These are phyloP conservation scores for Rhinella marina DNA, from an alignment of 2,797 vertebrate species.

Conservation along the genomic window DNA sequence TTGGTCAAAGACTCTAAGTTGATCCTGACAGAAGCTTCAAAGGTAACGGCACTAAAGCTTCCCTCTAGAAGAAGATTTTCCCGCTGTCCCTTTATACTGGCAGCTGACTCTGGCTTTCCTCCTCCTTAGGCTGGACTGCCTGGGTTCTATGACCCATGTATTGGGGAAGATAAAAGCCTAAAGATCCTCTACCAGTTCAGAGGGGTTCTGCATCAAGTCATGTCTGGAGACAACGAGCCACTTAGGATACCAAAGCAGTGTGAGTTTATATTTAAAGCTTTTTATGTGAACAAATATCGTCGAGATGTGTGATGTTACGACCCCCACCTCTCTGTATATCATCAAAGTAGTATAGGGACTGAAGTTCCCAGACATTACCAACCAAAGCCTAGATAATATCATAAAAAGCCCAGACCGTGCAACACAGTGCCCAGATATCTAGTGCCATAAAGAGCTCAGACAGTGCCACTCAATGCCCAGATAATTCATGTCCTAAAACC, in stretches of 20 bases:
- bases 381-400: too few relatives aligned
- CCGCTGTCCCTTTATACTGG: background rate
- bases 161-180: conserved; percentile 96
- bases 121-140: conserved; percentile 87
- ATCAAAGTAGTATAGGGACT: background rate
- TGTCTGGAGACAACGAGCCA: conserved; percentile 88
- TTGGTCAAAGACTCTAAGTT: conserved; percentile 98
- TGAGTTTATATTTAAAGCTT: conserved; percentile 72
- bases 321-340: too few relatives aligned
- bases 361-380: background rate
- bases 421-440: background rate
- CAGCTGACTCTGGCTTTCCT: background rate
- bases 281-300: background rate
- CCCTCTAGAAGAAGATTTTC: background rate
- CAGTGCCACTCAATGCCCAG: background rate
- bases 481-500: background rate
- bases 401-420: background rate
- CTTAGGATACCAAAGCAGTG: conserved; percentile 99
- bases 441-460: background rate
- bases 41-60: conserved; percentile 75
- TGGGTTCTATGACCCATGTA: conserved; percentile 96
- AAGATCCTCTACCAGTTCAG: conserved; percentile 99
- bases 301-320: background rate
- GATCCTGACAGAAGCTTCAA: conserved; percentile 96
- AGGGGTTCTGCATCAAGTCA: conserved; percentile 96